These are phyloP conservation scores for Sylvia borin DNA, from an alignment of 2,797 vertebrate genomes.

Conservation along the genomic window DNA sequence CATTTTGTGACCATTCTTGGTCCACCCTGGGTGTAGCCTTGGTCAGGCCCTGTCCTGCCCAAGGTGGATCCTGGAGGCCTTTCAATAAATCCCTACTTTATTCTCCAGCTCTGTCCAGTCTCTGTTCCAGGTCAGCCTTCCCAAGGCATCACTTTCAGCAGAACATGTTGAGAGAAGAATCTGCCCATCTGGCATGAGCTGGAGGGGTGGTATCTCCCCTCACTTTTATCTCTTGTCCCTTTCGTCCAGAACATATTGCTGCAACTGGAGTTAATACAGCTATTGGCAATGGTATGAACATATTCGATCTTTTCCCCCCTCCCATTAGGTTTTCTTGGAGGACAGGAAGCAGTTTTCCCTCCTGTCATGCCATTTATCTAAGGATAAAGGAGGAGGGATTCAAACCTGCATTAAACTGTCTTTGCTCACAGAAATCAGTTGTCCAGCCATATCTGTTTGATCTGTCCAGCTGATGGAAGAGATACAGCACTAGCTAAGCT, in stretches of 20 bases:
- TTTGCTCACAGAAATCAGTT: constrained; percentile 52
- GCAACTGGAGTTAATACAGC: constrained; percentile 26
- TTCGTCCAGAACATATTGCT: constrained; percentile 21
- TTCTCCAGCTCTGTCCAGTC: neutral
- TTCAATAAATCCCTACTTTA: neutral
- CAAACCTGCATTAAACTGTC: constrained; percentile 46
- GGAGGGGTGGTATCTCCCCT: neutral
- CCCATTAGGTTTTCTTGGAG: constrained; percentile 47
- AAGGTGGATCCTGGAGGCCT: neutral
- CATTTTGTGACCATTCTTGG: neutral
- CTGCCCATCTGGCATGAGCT: neutral
- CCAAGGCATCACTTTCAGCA: neutral
- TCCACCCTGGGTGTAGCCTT: neutral
- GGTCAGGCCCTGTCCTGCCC: neutral
- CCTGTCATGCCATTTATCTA: constrained; percentile 44
- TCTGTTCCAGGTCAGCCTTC: neutral
- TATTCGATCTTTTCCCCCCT: neutral
- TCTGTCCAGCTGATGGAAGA: constrained; percentile 45
- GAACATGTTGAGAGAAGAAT: neutral
- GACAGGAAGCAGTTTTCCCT: constrained; percentile 31
- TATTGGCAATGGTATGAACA: constrained; percentile 47
- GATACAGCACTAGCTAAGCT: neutral
- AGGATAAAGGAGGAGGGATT: constrained; percentile 31
- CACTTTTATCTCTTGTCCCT: constrained; percentile 43
- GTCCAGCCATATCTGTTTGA: constrained; percentile 41